Evolutionary conservation across 2,113 vertebrate genomes (phyloP).

Genomic region (Prolemur simus): DNA sequence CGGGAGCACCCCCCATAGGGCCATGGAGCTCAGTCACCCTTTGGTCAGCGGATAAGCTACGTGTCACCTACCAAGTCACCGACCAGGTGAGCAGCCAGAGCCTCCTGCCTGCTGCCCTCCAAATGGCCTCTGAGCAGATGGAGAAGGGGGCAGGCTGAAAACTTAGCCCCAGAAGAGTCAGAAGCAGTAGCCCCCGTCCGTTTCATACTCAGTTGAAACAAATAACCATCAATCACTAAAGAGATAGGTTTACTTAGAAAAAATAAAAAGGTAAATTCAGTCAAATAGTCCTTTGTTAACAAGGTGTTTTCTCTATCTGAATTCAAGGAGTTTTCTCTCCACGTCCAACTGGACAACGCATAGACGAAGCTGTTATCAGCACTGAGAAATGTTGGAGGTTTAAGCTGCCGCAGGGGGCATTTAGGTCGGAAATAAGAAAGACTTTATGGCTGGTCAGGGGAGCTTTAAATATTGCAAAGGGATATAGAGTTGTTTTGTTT

Average conservation of each 20-base stretch:
- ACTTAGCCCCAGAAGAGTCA: not conserved
- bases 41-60: not conserved
- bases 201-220: not conserved
- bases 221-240: not conserved
- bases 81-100: not conserved
- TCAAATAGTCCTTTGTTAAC: not conserved
- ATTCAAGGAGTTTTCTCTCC: not conserved
- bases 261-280: not conserved
- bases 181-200: not conserved
- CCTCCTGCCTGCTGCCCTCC: not conserved
- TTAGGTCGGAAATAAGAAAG: not conserved
- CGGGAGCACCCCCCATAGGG: not conserved
- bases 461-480: not conserved
- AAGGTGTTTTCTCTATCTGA: not conserved
- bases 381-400: not conserved
- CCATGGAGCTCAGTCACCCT: rapidly evolving
- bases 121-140: not conserved
- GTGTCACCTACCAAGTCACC: not conserved
- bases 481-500: not conserved
- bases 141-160: not conserved
- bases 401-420: not conserved
- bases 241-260: not conserved
- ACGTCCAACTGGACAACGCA: rapidly evolving
- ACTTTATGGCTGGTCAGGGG: not conserved
- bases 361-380: not conserved